Evolutionary conservation across 2,113 vertebrate species (phyloP).

Genomic region (Amphiprion percula): DNA sequence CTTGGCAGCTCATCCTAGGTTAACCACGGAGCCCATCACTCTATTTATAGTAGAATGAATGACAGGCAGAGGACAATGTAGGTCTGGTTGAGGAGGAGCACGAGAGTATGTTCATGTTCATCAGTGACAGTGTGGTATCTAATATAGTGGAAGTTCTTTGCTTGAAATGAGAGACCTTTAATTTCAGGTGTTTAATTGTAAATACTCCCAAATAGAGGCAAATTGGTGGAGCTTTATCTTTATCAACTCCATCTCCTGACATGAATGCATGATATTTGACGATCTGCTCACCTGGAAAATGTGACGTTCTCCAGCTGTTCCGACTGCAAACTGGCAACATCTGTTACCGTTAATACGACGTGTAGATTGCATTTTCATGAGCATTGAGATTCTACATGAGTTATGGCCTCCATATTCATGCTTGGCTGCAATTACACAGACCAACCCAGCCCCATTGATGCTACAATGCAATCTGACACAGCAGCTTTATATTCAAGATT

Average conservation of each 20-base stretch:
- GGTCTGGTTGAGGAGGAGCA: constrained; percentile 16
- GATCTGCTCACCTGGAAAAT: constrained; percentile 7
- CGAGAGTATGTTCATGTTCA: not conserved
- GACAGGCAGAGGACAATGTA: constrained; percentile 38
- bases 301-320: constrained; percentile 11
- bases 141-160: not conserved
- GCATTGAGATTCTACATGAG: not conserved
- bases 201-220: not conserved
- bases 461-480: not conserved
- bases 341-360: constrained; percentile 14
- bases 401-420: not conserved
- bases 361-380: not conserved
- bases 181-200: not conserved
- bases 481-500: not conserved
- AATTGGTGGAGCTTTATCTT: not conserved
- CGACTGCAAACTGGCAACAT: constrained; percentile 12
- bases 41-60: constrained; percentile 46
- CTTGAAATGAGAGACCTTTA: not conserved
- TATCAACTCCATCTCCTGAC: not conserved
- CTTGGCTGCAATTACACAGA: constrained; percentile 1
- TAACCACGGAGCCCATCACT: constrained; percentile 36
- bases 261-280: not conserved
- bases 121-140: not conserved
- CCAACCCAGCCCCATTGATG: not conserved
- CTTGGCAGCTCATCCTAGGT: constrained; percentile 25